phyloP scores from a whole-genome alignment of 1,140 invertebrate genomes.

The Solenopsis fugax region DNA sequence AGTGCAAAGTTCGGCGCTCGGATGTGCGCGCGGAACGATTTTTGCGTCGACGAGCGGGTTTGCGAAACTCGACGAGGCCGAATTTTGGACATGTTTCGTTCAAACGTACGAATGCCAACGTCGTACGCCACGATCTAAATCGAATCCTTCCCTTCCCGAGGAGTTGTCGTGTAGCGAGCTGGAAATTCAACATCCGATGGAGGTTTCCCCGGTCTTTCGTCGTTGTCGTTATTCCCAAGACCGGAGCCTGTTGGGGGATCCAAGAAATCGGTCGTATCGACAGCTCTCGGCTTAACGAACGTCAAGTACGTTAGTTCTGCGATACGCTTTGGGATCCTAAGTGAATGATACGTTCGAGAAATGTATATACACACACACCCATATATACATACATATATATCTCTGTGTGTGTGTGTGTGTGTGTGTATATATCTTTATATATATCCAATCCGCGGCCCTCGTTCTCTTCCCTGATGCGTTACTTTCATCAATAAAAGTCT shows the following conservation, averaged over 20 bases:
- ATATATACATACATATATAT: background rate
- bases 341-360: slow-evolving; percentile 76
- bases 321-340: slow-evolving; percentile 75
- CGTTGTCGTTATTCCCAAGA: slow-evolving; percentile 39
- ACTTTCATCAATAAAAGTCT: slow-evolving; percentile 79
- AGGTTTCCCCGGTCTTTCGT: slow-evolving; percentile 20
- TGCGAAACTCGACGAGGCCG: background rate
- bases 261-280: slow-evolving; percentile 73
- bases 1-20: background rate
- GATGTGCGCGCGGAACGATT: slow-evolving; percentile 18
- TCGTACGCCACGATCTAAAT: slow-evolving; percentile 45
- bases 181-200: slow-evolving; percentile 57
- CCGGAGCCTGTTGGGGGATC: slow-evolving; percentile 37
- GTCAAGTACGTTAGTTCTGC: slow-evolving; percentile 75
- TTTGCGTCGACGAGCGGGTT: background rate
- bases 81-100: slow-evolving; percentile 44
- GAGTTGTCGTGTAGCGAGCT: slow-evolving; percentile 36
- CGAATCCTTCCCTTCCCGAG: slow-evolving; percentile 30
- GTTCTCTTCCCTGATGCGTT: slow-evolving; percentile 66
- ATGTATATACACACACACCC: slow-evolving; percentile 50
- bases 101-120: slow-evolving; percentile 8
- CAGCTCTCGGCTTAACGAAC: slow-evolving; percentile 76
- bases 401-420: no score
- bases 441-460: slow-evolving; percentile 40
- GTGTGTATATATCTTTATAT: background rate